These are phyloP conservation scores for Daktulosphaira vitifoliae DNA, from an alignment of 1,140 invertebrate species.

Conservation along the genomic window DNA sequence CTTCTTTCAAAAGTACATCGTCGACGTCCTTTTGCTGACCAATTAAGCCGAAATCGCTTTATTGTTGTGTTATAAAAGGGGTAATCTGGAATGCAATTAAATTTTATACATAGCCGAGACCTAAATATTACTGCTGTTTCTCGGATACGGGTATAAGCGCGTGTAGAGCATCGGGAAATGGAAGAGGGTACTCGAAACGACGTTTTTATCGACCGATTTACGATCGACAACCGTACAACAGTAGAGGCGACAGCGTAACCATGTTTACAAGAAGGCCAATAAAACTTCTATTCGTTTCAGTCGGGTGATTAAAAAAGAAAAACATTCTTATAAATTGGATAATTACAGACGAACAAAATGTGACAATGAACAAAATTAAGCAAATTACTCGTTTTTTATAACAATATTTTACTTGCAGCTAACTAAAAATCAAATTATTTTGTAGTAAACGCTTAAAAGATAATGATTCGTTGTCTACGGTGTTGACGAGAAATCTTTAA, in stretches of 20 bases:
- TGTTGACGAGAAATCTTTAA: too few relatives aligned
- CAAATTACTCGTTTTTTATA: too few relatives aligned
- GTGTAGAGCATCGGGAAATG: neutral
- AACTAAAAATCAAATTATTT: too few relatives aligned
- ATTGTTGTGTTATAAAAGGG: constrained; percentile 17
- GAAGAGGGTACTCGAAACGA: neutral
- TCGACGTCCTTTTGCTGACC: neutral
- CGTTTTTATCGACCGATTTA: constrained; percentile 21
- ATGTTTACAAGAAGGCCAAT: constrained; percentile 4
- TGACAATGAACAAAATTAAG: too few relatives aligned
- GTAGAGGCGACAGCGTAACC: neutral
- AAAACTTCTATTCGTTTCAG: neutral
- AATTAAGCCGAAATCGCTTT: constrained; percentile 24
- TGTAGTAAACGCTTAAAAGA: too few relatives aligned
- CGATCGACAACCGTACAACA: neutral
- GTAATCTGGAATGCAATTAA: constrained; percentile 21
- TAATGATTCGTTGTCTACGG: too few relatives aligned
- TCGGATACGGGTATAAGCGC: too few relatives aligned
- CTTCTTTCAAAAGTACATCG: neutral
- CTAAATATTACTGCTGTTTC: too few relatives aligned
- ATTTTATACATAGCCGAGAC: constrained; percentile 9
- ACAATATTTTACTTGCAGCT: too few relatives aligned
- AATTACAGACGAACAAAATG: too few relatives aligned
- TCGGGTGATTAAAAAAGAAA: too few relatives aligned
- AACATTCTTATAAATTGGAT: too few relatives aligned